These are phyloP conservation scores for Corythornis cristatus DNA, from an alignment of 2,113 vertebrate species.

Conservation along the genomic window DNA sequence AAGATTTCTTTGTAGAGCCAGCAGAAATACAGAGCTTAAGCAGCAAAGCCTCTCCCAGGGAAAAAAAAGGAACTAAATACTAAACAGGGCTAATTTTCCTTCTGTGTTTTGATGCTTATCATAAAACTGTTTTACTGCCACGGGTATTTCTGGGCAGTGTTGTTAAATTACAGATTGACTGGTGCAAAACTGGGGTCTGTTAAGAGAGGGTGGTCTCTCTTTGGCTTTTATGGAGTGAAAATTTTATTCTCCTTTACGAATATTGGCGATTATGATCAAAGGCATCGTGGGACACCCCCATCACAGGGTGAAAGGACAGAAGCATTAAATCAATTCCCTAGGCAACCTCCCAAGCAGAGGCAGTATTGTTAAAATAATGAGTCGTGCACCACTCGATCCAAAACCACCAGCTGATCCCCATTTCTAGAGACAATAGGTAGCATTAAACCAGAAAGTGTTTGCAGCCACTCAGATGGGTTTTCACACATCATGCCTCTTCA, in stretches of 20 bases:
- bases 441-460: background rate
- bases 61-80: background rate
- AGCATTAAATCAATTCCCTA: slow-evolving; percentile 61
- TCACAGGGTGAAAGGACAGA: slow-evolving; percentile 42
- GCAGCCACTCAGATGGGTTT: background rate
- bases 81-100: background rate
- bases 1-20: background rate
- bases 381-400: slow-evolving; percentile 58
- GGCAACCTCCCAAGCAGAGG: slow-evolving; percentile 64
- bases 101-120: background rate
- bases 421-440: slow-evolving; percentile 60
- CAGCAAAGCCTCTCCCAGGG: background rate
- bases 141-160: background rate
- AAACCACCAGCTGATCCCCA: slow-evolving; percentile 69
- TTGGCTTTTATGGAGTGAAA: background rate
- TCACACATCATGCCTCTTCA: background rate
- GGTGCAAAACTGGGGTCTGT: background rate
- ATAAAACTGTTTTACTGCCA: background rate
- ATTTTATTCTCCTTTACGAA: slow-evolving; percentile 8
- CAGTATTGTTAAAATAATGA: slow-evolving; percentile 73
- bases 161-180: background rate
- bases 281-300: slow-evolving; percentile 19
- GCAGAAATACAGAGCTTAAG: background rate
- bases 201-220: background rate
- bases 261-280: slow-evolving; percentile 54